phyloP scores from a whole-genome alignment of 2,797 vertebrate genomes.

The Lates japonicus region DNA sequence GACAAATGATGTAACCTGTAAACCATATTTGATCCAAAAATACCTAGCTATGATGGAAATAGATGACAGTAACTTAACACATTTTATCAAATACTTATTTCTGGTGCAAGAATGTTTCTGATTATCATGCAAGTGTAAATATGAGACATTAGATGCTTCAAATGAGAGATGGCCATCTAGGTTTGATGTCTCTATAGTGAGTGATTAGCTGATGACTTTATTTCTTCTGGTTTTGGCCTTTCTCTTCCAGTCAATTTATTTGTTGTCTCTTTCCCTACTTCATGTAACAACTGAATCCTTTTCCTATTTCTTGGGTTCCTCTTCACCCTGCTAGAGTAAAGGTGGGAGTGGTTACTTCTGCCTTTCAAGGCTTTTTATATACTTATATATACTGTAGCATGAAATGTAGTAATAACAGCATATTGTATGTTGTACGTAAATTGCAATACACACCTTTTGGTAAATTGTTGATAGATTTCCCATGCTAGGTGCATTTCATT shows the following conservation, averaged over 20 bases:
- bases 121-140: constrained; percentile 30
- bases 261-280: constrained; percentile 46
- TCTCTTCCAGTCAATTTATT: constrained; percentile 45
- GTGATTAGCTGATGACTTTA: constrained; percentile 47
- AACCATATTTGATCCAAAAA: too few relatives aligned
- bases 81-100: too few relatives aligned
- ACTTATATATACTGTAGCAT: neutral
- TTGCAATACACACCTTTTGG: too few relatives aligned
- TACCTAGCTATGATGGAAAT: too few relatives aligned
- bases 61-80: too few relatives aligned
- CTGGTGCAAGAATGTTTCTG: neutral
- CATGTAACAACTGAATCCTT: constrained; percentile 46
- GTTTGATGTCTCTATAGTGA: constrained; percentile 55
- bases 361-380: constrained; percentile 51
- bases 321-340: constrained; percentile 37
- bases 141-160: constrained; percentile 47
- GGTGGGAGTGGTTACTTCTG: constrained; percentile 46
- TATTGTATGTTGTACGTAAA: too few relatives aligned
- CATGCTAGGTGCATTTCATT: too few relatives aligned
- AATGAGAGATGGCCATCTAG: constrained; percentile 61
- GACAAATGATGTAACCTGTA: too few relatives aligned
- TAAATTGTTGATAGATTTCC: too few relatives aligned
- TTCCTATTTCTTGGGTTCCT: constrained; percentile 55
- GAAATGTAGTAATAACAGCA: too few relatives aligned
- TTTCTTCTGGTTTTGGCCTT: constrained; percentile 52